A percentile compares a stretch with the other conserved stretches of the same genome.
These are phyloP conservation scores for Ellobium chinense DNA, from an alignment of 2,888 invertebrate species.

Conservation along the genomic window DNA sequence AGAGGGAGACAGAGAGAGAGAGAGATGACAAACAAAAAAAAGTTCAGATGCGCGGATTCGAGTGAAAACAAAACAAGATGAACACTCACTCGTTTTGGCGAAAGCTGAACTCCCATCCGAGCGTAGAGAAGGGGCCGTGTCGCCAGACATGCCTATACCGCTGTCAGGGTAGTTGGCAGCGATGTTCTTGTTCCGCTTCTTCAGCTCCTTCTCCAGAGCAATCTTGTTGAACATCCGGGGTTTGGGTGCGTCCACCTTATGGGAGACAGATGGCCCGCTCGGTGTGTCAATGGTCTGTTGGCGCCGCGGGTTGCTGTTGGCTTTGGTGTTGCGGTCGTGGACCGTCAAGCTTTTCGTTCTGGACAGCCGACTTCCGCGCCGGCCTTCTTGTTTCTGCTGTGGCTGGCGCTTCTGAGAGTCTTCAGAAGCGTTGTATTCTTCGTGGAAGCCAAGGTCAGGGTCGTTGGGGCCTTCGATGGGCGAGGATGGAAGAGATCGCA, in stretches of 20 bases:
- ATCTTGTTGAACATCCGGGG: conserved; percentile 56
- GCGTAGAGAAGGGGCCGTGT: conserved; percentile 63
- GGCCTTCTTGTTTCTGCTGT: neutral
- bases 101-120: conserved; percentile 64
- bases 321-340: conserved; percentile 52
- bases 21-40: no score
- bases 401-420: neutral
- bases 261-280: conserved; percentile 10
- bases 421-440: conserved; percentile 53
- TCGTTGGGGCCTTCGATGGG: conserved; percentile 60
- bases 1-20: no score
- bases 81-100: conserved; percentile 39
- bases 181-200: conserved; percentile 63
- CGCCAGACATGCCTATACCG: conserved; percentile 71
- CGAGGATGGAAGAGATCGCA: conserved; percentile 90
- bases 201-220: conserved; percentile 67
- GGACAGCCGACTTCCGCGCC: conserved; percentile 49
- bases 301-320: conserved; percentile 19
- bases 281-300: conserved; percentile 39
- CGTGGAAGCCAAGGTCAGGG: conserved; percentile 69
- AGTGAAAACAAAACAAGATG: no score
- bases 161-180: conserved; percentile 75
- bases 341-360: conserved; percentile 58
- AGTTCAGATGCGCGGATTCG: no score
- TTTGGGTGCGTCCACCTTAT: conserved; percentile 48